Conservation (phyloP, 92 coral and sea anemone species). For the Chrysogorgia sp. region DNA sequence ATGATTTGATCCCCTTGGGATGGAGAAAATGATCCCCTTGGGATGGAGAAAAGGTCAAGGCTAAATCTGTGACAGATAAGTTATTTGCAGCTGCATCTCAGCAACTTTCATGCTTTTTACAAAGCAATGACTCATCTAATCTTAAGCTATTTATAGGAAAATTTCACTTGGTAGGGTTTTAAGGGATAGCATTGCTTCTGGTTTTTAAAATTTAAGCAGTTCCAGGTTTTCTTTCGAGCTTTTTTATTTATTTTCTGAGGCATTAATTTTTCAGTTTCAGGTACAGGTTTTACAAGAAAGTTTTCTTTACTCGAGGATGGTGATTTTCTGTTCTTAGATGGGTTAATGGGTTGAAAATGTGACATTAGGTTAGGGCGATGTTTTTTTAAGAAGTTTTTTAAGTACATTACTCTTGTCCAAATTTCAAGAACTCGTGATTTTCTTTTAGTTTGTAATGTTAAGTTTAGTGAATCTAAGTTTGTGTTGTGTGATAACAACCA, state of each 20-base stretch:
- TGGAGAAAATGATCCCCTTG: too few species aligned
- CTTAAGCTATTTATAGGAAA: constrained; percentile 28
- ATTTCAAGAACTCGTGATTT: constrained; percentile 11
- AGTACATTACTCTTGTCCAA: constrained; percentile 16
- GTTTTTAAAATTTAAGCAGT: constrained; percentile 27
- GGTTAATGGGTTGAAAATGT: constrained; percentile 18
- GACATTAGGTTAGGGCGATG: constrained; percentile 21
- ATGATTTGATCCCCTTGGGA: constrained; percentile 5
- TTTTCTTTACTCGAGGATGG: constrained; percentile 37
- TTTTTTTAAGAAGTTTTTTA: constrained; percentile 18
- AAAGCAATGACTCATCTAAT: constrained; percentile 15
- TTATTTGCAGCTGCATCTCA: constrained; percentile 7
- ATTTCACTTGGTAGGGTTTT: constrained; percentile 4
- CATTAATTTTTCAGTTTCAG: constrained; percentile 29
- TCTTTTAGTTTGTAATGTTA: constrained; percentile 20
- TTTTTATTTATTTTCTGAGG: constrained; percentile 22
- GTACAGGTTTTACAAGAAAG: not conserved
- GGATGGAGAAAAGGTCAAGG: constrained; percentile 37
- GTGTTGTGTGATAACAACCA: constrained; percentile 1
- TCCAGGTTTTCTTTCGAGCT: constrained; percentile 24
- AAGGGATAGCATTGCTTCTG: constrained; percentile 14
- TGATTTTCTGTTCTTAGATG: constrained; percentile 28
- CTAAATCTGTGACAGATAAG: constrained; percentile 9
- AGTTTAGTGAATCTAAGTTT: constrained; percentile 37
- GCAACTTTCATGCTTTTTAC: constrained; percentile 2